Evolutionary conservation across 2,797 vertebrate genomes (phyloP), one percentile per base, ranked within the genome.

Genomic region (Alfaro cultratus): DNA sequence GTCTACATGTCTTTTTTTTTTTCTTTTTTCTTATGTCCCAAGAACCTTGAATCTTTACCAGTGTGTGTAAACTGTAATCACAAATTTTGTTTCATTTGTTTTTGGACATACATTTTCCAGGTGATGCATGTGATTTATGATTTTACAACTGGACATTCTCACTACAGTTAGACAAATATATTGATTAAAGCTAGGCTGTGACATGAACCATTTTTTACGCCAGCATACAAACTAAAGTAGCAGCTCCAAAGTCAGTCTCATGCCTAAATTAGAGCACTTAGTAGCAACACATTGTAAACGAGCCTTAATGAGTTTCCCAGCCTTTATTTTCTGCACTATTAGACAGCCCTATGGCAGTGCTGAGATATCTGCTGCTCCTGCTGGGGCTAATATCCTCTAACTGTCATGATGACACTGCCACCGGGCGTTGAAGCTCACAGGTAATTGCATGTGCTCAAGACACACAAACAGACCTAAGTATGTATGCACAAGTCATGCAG

Each of bases 271-370:
- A 86, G 90, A 92, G 80, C 86, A 75, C 90, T 88, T 81, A 80
- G 85, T 77, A 85, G 85, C 90, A 80, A 80, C 86, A 88, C 92
- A 85, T 81, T 85, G 87, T 87, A 91, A 91, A 93, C 90, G 91
- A 92, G 90, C 84, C 92, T 85, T 89, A 94, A 93, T 94, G 93
- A 93, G 86, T 93, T 94, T 94, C 92, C 73, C 86, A 85, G 88
- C 90, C 87, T 93, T 92, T 93, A 95, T 96, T 96, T 96, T 96
- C 95, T 95, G 94, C 92, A 93, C 94, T 91, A 94, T 94, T 95
- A 93, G 87, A 92, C 93, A 93, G 86, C 92, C 91, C 92, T 74
- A 80, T 92, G 92, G 93, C 91, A 89, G 87, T 80, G 64, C 36
- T 51, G 84, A 87, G 88, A 90, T 86, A 89, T 85, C 89, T 92